Evolutionary conservation across 2,113 vertebrate species (phyloP), one percentile per base, ranked within the genome.

Genomic region (Burhinus bistriatus): DNA sequence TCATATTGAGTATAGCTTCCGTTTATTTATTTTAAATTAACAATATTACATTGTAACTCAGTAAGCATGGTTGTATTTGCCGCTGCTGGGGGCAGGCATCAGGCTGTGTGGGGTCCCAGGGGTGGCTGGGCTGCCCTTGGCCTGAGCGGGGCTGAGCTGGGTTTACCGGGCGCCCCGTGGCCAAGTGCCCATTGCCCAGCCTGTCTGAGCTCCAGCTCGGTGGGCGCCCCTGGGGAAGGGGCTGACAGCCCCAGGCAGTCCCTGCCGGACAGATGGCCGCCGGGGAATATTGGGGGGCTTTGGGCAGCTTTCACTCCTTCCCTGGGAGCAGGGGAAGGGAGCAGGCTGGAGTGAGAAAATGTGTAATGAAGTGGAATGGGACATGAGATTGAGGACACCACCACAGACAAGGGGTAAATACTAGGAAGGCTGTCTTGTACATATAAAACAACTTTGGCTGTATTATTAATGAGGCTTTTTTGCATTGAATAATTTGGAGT

Each of bases 231-330:
- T 0, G 0, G 40, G 38, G 23, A 83, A 80, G 49, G 9, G 12
- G 18, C 51, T 90, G 65, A 15, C 52, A 83, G 40, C 3, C 32
- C 23, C 78, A 62, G 54, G 12, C 20, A 15, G 20, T 49, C 1
- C 10, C 23, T n/a, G 26, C 0, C 0, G 0, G 30, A 25, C 3
- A 30, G 16, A 29, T 0, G 1, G 29, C 4, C 11, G 23, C 9
- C 10, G 5, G 3, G 25, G 16, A 2, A 2, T 26, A 30, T 0
- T 36, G 25, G 7, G 30, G 10, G 4, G 1, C 29, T 90, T 29
- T 0, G 38, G 8, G 6, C 11, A 93, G 30, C 15, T 86, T 45
- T 69, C 49, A 45, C 3, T 7, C 10, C 18, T 47, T 72, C 5
- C 8, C 23, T 49, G 45, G 20, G 16, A 83, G 44, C 8, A 72